Conservation (phyloP, 2,113 vertebrate species). For the Anoplopoma fimbria region DNA sequence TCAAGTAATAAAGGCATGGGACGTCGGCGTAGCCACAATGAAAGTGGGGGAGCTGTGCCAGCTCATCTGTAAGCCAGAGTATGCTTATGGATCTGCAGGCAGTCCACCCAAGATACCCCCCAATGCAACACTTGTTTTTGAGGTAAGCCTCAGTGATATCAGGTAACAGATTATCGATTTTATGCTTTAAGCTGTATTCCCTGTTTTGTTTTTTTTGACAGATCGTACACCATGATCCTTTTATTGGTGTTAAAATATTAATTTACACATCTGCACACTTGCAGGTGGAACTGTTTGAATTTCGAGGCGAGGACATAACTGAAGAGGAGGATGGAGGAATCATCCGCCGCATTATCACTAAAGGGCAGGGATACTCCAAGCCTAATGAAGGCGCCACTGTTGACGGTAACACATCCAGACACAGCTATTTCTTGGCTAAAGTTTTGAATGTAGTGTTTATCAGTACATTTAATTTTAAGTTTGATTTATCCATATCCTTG, state of each 20-base stretch:
- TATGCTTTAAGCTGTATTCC: background rate
- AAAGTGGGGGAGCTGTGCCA: conserved; percentile 92
- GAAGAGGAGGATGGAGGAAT: conserved; percentile 95
- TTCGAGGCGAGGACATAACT: conserved; percentile 93
- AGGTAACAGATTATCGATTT: background rate
- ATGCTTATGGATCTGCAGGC: conserved; percentile 94
- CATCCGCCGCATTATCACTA: conserved; percentile 89
- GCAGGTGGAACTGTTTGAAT: conserved; percentile 96
- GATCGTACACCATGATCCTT: background rate
- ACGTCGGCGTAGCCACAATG: conserved; percentile 95
- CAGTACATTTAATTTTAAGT: background rate
- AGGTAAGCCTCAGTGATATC: conserved; percentile 82
- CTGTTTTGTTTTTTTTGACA: background rate
- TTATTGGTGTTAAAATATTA: background rate
- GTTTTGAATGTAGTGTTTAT: background rate
- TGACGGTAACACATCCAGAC: conserved; percentile 84
- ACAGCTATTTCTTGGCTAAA: background rate
- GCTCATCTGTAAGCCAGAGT: conserved; percentile 94
- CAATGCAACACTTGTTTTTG: conserved; percentile 92
- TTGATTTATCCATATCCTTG: background rate
- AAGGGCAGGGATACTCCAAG: conserved; percentile 92
- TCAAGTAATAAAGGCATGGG: conserved; percentile 98
- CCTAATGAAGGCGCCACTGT: conserved; percentile 95
- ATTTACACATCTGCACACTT: conserved; percentile 5
- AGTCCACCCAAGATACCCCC: conserved; percentile 97